phyloP scores from a whole-genome alignment of 2,888 invertebrate species.

The Hyppa rectilinea region DNA sequence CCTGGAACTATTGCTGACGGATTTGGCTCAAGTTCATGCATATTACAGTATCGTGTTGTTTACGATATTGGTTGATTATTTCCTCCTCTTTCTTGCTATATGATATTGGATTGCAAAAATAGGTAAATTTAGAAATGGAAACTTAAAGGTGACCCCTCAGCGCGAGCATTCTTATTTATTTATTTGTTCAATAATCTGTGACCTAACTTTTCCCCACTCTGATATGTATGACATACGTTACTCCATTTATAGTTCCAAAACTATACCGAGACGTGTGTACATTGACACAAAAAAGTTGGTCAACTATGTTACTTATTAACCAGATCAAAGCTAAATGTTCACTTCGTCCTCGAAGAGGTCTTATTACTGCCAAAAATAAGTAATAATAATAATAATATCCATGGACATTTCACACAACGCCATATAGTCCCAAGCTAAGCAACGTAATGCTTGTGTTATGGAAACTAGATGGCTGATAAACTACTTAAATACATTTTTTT shows the following conservation, averaged over 20 bases:
- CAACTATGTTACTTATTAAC: neutral
- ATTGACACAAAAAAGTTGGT: slow-evolving; percentile 14
- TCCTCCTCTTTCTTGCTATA: neutral
- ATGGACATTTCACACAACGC: no score
- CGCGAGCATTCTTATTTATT: no score
- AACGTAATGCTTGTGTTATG: no score
- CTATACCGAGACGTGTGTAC: slow-evolving; percentile 12
- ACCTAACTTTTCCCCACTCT: slow-evolving; percentile 3
- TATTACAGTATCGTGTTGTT: neutral
- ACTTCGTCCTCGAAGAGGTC: slow-evolving; percentile 1
- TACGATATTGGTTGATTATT: neutral
- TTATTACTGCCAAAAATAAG: neutral
- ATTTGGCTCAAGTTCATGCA: slow-evolving; percentile 50
- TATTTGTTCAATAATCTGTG: neutral
- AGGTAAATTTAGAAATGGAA: no score
- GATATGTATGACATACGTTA: slow-evolving; percentile 2
- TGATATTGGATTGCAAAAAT: neutral
- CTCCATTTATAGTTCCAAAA: slow-evolving; percentile 9
- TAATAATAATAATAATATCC: no score
- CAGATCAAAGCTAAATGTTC: neutral
- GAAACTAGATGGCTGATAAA: no score
- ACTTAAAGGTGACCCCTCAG: no score
- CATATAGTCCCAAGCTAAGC: no score
- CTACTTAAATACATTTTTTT: no score
- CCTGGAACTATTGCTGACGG: slow-evolving; percentile 50